A percentile compares a stretch with the other conserved stretches of the same genome.
Conservation (phyloP, 2,888 invertebrate genomes). For the Papilio gigon region DNA sequence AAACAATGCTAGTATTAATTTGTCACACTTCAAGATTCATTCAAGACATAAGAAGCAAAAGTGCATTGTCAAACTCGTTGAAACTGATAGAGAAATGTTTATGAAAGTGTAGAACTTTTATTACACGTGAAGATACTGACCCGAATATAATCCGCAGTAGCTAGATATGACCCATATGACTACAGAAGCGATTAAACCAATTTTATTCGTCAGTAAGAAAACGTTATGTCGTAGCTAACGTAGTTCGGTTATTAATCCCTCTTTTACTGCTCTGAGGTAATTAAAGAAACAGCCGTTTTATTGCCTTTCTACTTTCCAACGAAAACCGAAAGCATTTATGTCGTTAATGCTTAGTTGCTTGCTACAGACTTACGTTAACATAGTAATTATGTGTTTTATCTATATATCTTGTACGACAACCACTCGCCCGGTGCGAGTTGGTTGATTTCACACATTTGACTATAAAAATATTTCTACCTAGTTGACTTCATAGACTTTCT, state of each 20-base stretch:
- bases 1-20: too few relatives aligned
- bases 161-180: slow-evolving; percentile 5
- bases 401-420: not conserved
- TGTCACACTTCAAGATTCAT: too few relatives aligned
- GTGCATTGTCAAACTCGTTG: not conserved
- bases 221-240: slow-evolving; percentile 24
- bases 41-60: too few relatives aligned
- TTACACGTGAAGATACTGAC: not conserved
- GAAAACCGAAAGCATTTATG: slow-evolving; percentile 41
- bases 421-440: too few relatives aligned
- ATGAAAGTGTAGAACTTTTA: too few relatives aligned
- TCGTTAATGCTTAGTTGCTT: slow-evolving; percentile 3
- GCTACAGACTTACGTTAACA: slow-evolving; percentile 16
- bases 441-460: too few relatives aligned
- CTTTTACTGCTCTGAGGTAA: slow-evolving; percentile 34
- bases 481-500: too few relatives aligned
- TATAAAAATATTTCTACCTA: not conserved
- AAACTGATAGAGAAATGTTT: not conserved
- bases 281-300: slow-evolving; percentile 41
- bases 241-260: slow-evolving; percentile 27
- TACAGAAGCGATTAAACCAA: slow-evolving; percentile 8
- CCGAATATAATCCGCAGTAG: not conserved
- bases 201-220: slow-evolving; percentile 20
- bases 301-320: slow-evolving; percentile 40
- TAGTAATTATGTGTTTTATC: slow-evolving; percentile 8